Conservation (phyloP, 2,888 invertebrate species). For the Lochmaea capreae region DNA sequence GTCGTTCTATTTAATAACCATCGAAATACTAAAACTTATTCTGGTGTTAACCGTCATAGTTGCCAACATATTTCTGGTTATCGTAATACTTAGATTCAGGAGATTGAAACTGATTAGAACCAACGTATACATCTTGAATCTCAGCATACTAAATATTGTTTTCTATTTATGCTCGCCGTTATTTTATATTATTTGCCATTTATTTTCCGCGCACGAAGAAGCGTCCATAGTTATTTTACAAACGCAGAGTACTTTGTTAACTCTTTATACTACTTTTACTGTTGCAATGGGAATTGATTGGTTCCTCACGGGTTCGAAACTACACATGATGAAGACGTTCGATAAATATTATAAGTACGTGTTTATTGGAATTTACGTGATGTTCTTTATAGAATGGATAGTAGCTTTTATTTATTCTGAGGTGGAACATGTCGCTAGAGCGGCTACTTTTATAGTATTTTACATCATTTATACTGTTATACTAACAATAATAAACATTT, state of each 20-base stretch:
- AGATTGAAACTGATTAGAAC: slow-evolving; percentile 25
- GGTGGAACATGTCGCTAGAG: slow-evolving; percentile 28
- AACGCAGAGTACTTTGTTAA: slow-evolving; percentile 31
- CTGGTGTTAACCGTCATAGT: slow-evolving; percentile 30
- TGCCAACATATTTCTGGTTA: slow-evolving; percentile 36
- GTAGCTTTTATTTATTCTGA: slow-evolving; percentile 31
- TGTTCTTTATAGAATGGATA: slow-evolving; percentile 31
- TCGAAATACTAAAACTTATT: slow-evolving; percentile 25
- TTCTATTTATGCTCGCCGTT: slow-evolving; percentile 31
- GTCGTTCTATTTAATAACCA: slow-evolving; percentile 20
- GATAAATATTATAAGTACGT: slow-evolving; percentile 26
- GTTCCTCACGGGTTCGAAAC: slow-evolving; percentile 32
- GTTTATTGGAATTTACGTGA: slow-evolving; percentile 25
- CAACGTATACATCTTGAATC: slow-evolving; percentile 36
- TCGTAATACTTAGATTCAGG: slow-evolving; percentile 34
- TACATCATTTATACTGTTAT: slow-evolving; percentile 27
- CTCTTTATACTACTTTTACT: slow-evolving; percentile 29
- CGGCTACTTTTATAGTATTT: slow-evolving; percentile 25
- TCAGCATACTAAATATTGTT: slow-evolving; percentile 28
- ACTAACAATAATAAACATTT: slow-evolving; percentile 35
- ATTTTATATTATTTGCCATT: slow-evolving; percentile 21
- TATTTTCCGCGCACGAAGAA: slow-evolving; percentile 16
- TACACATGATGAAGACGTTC: slow-evolving; percentile 21
- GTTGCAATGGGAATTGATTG: slow-evolving; percentile 36
- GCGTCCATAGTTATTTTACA: slow-evolving; percentile 18